Evolutionary conservation across 1,140 invertebrate genomes (phyloP).

Genomic region (Archivesica marissinica): DNA sequence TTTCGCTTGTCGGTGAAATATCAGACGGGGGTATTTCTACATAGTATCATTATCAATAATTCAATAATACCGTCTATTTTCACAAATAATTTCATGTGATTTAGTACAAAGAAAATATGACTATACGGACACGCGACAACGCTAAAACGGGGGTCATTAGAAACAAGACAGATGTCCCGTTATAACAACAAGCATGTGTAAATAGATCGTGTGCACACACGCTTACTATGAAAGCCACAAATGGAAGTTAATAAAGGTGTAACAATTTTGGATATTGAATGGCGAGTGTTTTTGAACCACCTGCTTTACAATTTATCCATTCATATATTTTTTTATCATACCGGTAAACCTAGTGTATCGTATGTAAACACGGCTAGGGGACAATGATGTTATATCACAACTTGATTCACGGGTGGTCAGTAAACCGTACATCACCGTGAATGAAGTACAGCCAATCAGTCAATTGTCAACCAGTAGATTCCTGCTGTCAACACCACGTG

Average conservation of each 20-base stretch:
- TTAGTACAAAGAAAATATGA: constrained; percentile 29
- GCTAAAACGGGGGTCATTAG: not conserved
- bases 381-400: not conserved
- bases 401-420: constrained; percentile 20
- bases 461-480: constrained; percentile 33
- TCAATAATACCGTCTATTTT: constrained; percentile 15
- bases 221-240: constrained; percentile 28
- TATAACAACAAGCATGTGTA: constrained; percentile 48
- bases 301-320: constrained; percentile 21
- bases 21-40: not conserved
- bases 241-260: constrained; percentile 30
- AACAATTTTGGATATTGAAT: constrained; percentile 43
- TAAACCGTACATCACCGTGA: not conserved
- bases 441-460: not conserved
- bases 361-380: constrained; percentile 20
- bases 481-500: constrained; percentile 43
- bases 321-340: constrained; percentile 9
- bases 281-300: constrained; percentile 43
- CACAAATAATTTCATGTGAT: constrained; percentile 17
- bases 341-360: constrained; percentile 19
- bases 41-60: not conserved
- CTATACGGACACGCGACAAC: constrained; percentile 47
- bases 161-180: constrained; percentile 52
- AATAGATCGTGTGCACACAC: constrained; percentile 26
- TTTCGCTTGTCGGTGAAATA: not conserved